Percentiles rank a stretch among this genome's conserved stretches.
Evolutionary conservation across 2,113 vertebrate species (phyloP).

Genomic region (Aramus guarauna): DNA sequence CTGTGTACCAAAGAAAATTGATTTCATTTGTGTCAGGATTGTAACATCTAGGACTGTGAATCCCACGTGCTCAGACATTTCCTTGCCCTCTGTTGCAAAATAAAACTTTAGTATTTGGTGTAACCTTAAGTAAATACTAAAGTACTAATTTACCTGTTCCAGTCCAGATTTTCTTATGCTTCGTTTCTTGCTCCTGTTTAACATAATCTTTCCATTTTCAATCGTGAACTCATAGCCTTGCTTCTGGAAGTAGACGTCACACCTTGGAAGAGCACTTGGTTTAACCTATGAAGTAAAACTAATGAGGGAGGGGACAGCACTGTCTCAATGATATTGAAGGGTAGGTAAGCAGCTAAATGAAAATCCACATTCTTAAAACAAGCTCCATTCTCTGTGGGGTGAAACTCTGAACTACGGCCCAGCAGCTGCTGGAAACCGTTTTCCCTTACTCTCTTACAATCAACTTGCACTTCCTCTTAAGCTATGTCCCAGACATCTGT

Average conservation of each 20-base stretch:
- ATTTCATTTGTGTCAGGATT: background rate
- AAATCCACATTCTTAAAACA: background rate
- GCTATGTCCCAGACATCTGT: slow-evolving; percentile 32
- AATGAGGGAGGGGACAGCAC: background rate
- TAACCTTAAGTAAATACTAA: background rate
- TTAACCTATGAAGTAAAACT: slow-evolving; percentile 68
- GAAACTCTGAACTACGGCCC: background rate
- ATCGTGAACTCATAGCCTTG: slow-evolving; percentile 80
- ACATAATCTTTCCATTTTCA: slow-evolving; percentile 77
- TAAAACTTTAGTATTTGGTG: background rate
- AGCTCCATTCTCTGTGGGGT: background rate
- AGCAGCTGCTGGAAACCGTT: background rate
- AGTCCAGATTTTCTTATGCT: slow-evolving; percentile 41
- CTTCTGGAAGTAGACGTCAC: slow-evolving; percentile 80
- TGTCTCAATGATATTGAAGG: background rate
- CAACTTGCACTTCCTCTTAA: slow-evolving; percentile 15
- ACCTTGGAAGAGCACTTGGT: slow-evolving; percentile 70
- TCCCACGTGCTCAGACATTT: background rate
- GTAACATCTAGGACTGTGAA: background rate
- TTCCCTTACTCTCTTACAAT: background rate
- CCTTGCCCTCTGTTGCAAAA: background rate
- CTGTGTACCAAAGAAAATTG: background rate
- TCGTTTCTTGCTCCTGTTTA: slow-evolving; percentile 71
- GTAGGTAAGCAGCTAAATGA: background rate
- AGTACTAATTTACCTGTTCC: slow-evolving; percentile 65